A percentile compares a stretch with the other conserved stretches of the same genome.
Evolutionary conservation across 53 echinoderm and acorn worm species (phyloP).

Genomic region (Stichopus horrens): DNA sequence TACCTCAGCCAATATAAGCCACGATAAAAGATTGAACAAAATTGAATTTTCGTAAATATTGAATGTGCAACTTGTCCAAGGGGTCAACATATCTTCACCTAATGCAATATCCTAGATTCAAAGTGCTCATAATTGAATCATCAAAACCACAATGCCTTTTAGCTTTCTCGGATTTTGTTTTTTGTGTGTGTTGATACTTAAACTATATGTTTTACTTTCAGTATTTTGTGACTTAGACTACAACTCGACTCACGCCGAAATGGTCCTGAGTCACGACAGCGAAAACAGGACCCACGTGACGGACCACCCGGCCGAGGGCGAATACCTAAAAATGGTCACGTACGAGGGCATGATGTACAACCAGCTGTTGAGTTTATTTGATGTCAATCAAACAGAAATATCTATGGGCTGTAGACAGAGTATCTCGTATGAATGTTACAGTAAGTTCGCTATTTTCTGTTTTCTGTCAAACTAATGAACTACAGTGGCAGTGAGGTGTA

Average conservation of each 20-base stretch:
- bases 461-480: too few relatives aligned
- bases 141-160: too few relatives aligned
- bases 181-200: neutral
- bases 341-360: constrained; percentile 51
- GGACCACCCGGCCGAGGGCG: constrained; percentile 36
- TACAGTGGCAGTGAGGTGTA: too few relatives aligned
- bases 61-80: too few relatives aligned
- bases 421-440: constrained; percentile 48
- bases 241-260: constrained; percentile 53
- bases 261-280: constrained; percentile 50
- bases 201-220: constrained; percentile 2
- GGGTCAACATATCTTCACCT: too few relatives aligned
- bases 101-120: too few relatives aligned
- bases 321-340: constrained; percentile 50
- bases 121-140: too few relatives aligned
- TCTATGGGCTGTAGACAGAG: constrained; percentile 35
- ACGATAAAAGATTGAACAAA: too few relatives aligned
- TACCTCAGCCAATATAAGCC: too few relatives aligned
- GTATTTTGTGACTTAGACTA: constrained; percentile 44
- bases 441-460: neutral
- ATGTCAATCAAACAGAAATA: constrained; percentile 14
- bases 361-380: constrained; percentile 35
- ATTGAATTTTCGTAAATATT: too few relatives aligned
- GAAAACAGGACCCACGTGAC: constrained; percentile 40
- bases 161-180: too few relatives aligned